These are phyloP conservation scores for Notoglanidium macrostoma DNA, from an alignment of 2,797 vertebrate genomes.

Conservation along the genomic window DNA sequence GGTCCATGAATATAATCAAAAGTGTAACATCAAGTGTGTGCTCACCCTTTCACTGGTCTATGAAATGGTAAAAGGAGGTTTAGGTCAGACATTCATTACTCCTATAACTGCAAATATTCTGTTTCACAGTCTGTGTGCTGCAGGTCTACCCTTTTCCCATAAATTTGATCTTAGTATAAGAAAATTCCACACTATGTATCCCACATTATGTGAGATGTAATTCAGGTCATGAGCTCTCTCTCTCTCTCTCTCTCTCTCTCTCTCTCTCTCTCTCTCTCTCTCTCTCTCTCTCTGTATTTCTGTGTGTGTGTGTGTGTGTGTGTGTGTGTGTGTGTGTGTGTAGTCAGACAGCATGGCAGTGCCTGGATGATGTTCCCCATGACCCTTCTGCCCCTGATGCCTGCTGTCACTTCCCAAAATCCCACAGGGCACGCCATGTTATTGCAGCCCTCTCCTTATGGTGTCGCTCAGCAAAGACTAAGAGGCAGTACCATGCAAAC, in stretches of 20 bases:
- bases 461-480: constrained; percentile 50
- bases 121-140: background rate
- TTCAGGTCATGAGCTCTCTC: constrained; percentile 18
- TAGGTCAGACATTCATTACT: constrained; percentile 9
- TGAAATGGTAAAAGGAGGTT: constrained; percentile 17
- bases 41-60: constrained; percentile 2
- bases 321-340: constrained; percentile 19
- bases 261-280: too few species aligned
- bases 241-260: too few species aligned
- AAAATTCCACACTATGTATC: background rate
- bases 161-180: background rate
- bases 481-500: constrained; percentile 61
- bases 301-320: background rate
- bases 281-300: too few species aligned
- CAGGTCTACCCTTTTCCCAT: background rate
- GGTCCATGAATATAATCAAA: constrained; percentile 6
- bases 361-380: constrained; percentile 54
- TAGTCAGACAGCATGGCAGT: constrained; percentile 23
- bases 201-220: constrained; percentile 19
- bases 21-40: background rate
- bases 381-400: constrained; percentile 60
- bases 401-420: constrained; percentile 63
- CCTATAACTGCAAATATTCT: background rate
- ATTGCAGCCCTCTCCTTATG: constrained; percentile 70
- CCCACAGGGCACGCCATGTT: constrained; percentile 67